Percentiles rank a stretch among this genome's conserved stretches.
Conservation (phyloP, 2,888 invertebrate genomes). For the Drosophila ezoana region DNA sequence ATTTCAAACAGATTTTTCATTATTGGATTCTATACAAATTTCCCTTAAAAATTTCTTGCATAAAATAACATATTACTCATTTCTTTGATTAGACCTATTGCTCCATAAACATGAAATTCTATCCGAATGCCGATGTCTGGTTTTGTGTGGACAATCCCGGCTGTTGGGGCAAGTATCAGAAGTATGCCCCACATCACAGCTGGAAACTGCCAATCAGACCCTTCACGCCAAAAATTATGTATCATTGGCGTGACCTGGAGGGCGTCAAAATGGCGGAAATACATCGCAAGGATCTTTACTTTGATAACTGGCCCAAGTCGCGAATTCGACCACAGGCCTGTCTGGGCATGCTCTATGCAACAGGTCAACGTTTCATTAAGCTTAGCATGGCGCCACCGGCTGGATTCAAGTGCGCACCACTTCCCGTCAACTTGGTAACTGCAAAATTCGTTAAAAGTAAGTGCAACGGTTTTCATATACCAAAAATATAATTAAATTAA, state of each 20-base stretch:
- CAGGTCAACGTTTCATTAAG: constrained; percentile 73
- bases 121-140: constrained; percentile 60
- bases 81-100: background rate
- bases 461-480: background rate
- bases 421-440: constrained; percentile 70
- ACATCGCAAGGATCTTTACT: constrained; percentile 59
- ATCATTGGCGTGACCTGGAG: constrained; percentile 73
- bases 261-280: constrained; percentile 56
- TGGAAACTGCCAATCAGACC: constrained; percentile 59
- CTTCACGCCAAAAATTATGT: constrained; percentile 50
- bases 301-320: constrained; percentile 51
- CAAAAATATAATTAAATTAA: background rate
- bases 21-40: background rate
- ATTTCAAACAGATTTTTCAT: background rate
- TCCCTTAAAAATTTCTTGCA: constrained; percentile 1
- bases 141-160: constrained; percentile 67
- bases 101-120: constrained; percentile 61
- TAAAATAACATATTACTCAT: background rate
- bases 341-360: constrained; percentile 71
- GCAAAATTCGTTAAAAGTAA: constrained; percentile 46
- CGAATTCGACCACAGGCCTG: constrained; percentile 75
- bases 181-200: constrained; percentile 49
- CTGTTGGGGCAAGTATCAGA: constrained; percentile 60
- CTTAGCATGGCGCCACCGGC: constrained; percentile 64
- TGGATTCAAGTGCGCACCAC: constrained; percentile 73